Base-by-base conservation (phyloP, 2,113 vertebrate species). In the Petroica traversi region DNA sequence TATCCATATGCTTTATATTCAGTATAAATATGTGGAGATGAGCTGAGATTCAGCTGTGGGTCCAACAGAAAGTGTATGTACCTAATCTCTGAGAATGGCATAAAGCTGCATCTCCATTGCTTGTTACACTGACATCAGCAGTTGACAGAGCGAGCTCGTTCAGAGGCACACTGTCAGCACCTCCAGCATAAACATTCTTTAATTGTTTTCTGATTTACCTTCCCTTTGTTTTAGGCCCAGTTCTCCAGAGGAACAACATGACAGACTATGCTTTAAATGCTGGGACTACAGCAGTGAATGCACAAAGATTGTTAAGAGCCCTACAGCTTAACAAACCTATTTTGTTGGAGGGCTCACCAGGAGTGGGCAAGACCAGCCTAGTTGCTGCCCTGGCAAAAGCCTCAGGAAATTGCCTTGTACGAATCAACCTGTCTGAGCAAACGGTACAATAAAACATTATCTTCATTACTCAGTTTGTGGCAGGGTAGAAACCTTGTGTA, bases 341-440 rank as follows among this genome's bases (percentile, higher is more conserved):
- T 95, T 98, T 99, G 41, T 96, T 99, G 91, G 99, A 99, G 95
- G 99, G 99, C 4, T 99, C 99, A 5, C 99, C 99, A 14, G 99
- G 99, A 7, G 99, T 99, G 87, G 99, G 99, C 61, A 99, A 99
- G 95, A 99, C 99, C 38, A 99, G 99, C 95, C 97, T 99, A 58
- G 99, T 99, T 63, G 97, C 98, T 45, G 99, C 99, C 6, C 95
- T 99, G 81, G 99, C 99, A 49, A 99, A 99, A 92, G 99, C 99
- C 22, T 99, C 99, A 1, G 99, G 99, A 82, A 99, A 99, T 95
- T 98, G 95, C 26, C 99, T 99, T 64, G 98, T 99, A 97, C 96
- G 99, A 94, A 99, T 99, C 97, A 99, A 99, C 97, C 97, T 99
- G 48, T 99, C 99, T 9, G 99, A 99, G 63, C 99, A 99, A 97